A percentile compares a stretch with the other conserved stretches of the same genome.
Evolutionary conservation across 2,113 vertebrate species (phyloP).

Genomic region (Thermophis baileyi): DNA sequence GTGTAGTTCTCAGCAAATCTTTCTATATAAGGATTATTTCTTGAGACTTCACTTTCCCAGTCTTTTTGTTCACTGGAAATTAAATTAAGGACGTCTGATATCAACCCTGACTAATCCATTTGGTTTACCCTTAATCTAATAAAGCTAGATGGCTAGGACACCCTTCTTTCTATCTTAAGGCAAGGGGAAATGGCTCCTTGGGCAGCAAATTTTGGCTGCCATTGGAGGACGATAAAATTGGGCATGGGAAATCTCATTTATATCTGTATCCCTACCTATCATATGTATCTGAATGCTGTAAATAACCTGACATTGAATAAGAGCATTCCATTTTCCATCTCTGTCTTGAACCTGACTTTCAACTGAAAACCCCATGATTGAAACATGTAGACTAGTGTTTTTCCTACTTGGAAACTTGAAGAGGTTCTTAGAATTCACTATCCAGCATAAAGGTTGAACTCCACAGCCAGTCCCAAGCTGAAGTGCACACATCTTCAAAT

Average conservation of each 20-base stretch:
- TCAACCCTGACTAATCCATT: background rate
- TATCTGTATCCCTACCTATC: background rate
- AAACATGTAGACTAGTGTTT: background rate
- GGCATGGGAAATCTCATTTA: background rate
- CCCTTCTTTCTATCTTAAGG: background rate
- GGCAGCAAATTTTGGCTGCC: background rate
- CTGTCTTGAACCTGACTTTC: background rate
- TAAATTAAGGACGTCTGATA: background rate
- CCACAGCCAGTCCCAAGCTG: background rate
- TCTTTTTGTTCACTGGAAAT: constrained; percentile 39
- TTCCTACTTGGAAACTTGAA: background rate
- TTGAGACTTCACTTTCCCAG: constrained; percentile 26
- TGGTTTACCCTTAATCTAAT: background rate
- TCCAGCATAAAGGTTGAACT: background rate
- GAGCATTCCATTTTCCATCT: background rate
- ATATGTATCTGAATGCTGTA: background rate
- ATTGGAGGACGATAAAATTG: background rate
- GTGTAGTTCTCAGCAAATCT: constrained; percentile 18
- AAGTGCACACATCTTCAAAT: background rate
- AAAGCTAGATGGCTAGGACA: background rate
- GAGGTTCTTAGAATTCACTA: background rate
- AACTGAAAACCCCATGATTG: background rate
- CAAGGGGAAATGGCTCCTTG: background rate
- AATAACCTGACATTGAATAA: background rate
- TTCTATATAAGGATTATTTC: background rate